These are phyloP conservation scores for Trematomus loennbergii DNA, from an alignment of 2,113 vertebrate genomes.

Conservation along the genomic window DNA sequence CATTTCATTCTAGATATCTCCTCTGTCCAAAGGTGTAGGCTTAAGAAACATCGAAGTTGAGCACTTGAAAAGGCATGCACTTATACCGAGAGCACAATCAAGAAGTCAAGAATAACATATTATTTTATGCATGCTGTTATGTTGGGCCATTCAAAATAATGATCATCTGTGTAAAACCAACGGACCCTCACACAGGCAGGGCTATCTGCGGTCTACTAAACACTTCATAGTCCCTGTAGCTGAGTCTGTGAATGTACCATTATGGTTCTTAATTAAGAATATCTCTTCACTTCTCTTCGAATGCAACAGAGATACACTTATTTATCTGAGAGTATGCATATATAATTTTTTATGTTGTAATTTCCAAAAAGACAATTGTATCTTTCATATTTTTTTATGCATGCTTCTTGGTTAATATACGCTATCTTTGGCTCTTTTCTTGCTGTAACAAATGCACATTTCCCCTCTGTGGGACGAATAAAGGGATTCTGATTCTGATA, in stretches of 20 bases:
- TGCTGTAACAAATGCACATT: too few species aligned
- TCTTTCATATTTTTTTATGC: too few species aligned
- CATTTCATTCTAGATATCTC: slow-evolving; percentile 24
- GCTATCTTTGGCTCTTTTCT: too few species aligned
- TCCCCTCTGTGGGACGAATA: too few species aligned
- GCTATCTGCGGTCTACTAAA: neutral
- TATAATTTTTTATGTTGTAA: too few species aligned
- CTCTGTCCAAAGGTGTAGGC: slow-evolving; percentile 53
- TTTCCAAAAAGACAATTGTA: too few species aligned
- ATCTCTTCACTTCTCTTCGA: neutral
- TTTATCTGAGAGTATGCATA: neutral
- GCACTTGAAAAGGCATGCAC: neutral
- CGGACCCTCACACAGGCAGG: neutral
- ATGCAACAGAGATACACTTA: neutral
- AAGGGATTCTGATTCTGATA: too few species aligned
- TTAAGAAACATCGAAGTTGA: slow-evolving; percentile 12
- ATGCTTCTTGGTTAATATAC: too few species aligned
- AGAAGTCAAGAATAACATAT: neutral
- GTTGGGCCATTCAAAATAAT: neutral
- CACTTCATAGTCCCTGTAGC: neutral
- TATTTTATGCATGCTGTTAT: neutral
- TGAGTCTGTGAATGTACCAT: neutral
- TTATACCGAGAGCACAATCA: neutral
- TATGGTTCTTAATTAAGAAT: neutral
- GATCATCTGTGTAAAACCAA: neutral